Evolutionary conservation across 2,113 vertebrate species (phyloP).

Genomic region (Neodon shergylaensis): DNA sequence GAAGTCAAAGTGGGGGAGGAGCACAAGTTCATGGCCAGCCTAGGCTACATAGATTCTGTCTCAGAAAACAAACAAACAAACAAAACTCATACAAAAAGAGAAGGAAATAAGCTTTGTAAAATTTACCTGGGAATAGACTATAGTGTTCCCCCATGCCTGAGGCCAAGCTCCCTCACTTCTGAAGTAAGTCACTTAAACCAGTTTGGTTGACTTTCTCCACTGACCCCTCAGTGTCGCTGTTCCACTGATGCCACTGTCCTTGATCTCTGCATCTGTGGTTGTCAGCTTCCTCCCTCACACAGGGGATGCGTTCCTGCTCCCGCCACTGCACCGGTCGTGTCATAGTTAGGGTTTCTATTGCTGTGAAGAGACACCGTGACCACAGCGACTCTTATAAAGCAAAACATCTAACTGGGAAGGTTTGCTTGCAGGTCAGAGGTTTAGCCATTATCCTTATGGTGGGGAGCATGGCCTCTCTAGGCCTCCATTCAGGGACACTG

Average conservation of each 20-base stretch:
- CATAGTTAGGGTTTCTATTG: neutral
- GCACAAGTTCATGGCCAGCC: neutral
- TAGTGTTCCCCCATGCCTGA: neutral
- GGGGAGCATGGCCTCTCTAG: neutral
- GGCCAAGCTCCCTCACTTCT: neutral
- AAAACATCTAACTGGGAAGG: neutral
- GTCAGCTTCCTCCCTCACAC: neutral
- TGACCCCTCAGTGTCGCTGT: neutral
- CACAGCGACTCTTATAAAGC: neutral
- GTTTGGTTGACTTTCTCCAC: neutral
- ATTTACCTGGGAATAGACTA: neutral
- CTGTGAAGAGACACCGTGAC: neutral
- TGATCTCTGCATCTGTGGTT: neutral
- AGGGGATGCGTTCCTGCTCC: neutral
- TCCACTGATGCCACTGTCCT: neutral
- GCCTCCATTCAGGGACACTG: too few species aligned
- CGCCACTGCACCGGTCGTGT: neutral
- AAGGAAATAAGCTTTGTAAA: neutral
- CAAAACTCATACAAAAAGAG: neutral
- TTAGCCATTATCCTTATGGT: neutral
- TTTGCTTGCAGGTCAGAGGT: neutral
- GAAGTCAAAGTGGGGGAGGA: neutral
- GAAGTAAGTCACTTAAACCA: neutral
- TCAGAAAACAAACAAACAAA: neutral
- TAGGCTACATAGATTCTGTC: neutral